Base-by-base conservation (phyloP, 2,888 invertebrate genomes). In the Apamea crenata region DNA sequence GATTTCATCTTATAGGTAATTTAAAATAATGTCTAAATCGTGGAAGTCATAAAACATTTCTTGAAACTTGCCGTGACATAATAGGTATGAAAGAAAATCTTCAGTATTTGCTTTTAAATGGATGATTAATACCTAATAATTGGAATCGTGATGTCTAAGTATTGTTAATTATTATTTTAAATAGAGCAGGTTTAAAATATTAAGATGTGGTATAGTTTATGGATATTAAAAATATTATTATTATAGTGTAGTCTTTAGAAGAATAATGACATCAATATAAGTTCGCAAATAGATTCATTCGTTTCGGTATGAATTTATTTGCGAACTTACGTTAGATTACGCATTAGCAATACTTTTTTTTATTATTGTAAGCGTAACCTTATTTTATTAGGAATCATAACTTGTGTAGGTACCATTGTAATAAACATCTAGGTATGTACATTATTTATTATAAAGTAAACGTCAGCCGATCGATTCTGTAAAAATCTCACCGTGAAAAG, bases 101-200 rank as follows among this genome's bases (percentile, higher is more conserved):
- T 32, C 7, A 25, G 25, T 21, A 61, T 32, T 32, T 47, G 32
- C 21, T 29, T 68, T 2, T 40, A n/a, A 50, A 50, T 10, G n/a
- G 1, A 4, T 36, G 7, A 59, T 77, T n/a, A 53, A 74, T 53
- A 56, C 18, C 3, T 10, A 21, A 47, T 47, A 25, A 77, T 77
- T 74, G 21, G 16, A 82, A 74, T 82, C 61, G 61, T 82, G 40
- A 63, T 47, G 47, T 2, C 14, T 14, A 12, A 68, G 4, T 21
- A 25, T 29, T 21, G 6, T 29, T 50, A 40, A n/a, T 61, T 36
- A 40, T 50, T 6, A 61, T 61, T 29, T 77, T 21, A 21, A 29
- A 36, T 44, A 32, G 7, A 40, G 8, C 8, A 25, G 4, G 6
- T 53, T 29, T 53, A 21, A 53, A 40, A 12, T 29, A 18, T 25